Percentiles rank a stretch among this genome's conserved stretches.
These are phyloP conservation scores for Diaphora mendica DNA, from an alignment of 2,888 invertebrate genomes.

Conservation along the genomic window DNA sequence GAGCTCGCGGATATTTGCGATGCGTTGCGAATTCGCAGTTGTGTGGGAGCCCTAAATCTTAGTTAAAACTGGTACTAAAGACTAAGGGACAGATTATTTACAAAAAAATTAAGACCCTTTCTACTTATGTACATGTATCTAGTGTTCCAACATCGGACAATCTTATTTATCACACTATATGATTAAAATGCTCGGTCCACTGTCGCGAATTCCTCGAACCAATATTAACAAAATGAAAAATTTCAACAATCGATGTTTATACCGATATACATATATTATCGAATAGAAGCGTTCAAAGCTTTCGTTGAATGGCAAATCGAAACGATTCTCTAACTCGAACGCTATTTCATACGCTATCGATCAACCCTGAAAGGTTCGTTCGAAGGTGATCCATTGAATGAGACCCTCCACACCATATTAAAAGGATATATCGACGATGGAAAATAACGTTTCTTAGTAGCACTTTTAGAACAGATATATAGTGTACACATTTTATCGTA, in stretches of 20 bases:
- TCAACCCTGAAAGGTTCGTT: constrained; percentile 36
- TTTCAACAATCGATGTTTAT: background rate
- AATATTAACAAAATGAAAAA: background rate
- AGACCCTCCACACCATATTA: background rate
- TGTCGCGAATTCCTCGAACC: background rate
- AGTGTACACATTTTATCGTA: background rate
- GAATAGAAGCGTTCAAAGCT: background rate
- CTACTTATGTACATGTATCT: too few species aligned
- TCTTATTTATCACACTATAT: too few species aligned
- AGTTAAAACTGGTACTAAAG: too few species aligned
- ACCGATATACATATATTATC: background rate
- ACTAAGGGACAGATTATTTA: too few species aligned
- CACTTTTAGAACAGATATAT: background rate
- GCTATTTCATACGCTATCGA: constrained; percentile 34
- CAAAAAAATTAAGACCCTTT: too few species aligned
- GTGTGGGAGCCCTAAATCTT: too few species aligned
- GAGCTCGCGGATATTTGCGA: too few species aligned
- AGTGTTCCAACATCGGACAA: too few species aligned
- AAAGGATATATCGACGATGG: background rate
- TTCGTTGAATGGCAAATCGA: constrained; percentile 6
- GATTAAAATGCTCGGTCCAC: too few species aligned
- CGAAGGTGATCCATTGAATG: constrained; percentile 34
- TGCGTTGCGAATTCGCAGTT: too few species aligned
- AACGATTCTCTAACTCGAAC: constrained; percentile 26
- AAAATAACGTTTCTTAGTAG: background rate